phyloP scores from a whole-genome alignment of 2,888 invertebrate species.

The Caenorhabditis panamensis region DNA sequence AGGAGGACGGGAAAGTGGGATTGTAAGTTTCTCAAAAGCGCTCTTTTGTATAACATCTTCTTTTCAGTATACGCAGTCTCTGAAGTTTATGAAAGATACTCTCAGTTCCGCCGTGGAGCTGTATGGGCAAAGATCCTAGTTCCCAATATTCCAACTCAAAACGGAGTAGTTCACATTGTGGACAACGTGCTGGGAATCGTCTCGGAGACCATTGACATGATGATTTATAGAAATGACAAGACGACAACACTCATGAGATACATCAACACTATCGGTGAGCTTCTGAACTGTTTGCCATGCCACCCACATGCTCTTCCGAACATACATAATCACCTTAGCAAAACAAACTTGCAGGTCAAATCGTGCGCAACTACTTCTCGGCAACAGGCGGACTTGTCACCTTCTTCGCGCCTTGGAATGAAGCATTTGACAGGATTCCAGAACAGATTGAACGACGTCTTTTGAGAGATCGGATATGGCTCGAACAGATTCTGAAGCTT shows the following conservation, averaged over 20 bases:
- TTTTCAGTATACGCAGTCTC: conserved; percentile 80
- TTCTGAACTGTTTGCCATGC: no score
- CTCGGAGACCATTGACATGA: conserved; percentile 80
- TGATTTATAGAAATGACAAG: conserved; percentile 77
- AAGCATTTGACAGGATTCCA: conserved; percentile 81
- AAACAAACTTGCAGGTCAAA: conserved; percentile 71
- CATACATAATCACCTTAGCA: no score
- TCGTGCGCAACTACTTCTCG: conserved; percentile 78
- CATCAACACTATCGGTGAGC: conserved; percentile 80
- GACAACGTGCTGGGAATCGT: conserved; percentile 81
- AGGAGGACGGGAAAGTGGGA: conserved; percentile 80
- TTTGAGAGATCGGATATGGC: conserved; percentile 80
- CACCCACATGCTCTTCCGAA: no score
- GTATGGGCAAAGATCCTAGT: conserved; percentile 81
- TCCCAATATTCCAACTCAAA: conserved; percentile 81
- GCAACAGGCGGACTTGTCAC: conserved; percentile 79
- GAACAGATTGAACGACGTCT: conserved; percentile 80
- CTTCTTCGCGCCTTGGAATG: conserved; percentile 81
- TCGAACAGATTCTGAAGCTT: conserved; percentile 81
- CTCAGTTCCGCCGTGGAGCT: conserved; percentile 80
- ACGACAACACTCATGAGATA: conserved; percentile 80
- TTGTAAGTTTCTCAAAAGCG: no score
- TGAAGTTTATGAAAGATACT: conserved; percentile 81
- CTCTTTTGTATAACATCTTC: no score
- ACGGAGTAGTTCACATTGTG: conserved; percentile 81